Base-by-base conservation (phyloP, 2,113 vertebrate genomes). In the Tenebrosternarchus preto region DNA sequence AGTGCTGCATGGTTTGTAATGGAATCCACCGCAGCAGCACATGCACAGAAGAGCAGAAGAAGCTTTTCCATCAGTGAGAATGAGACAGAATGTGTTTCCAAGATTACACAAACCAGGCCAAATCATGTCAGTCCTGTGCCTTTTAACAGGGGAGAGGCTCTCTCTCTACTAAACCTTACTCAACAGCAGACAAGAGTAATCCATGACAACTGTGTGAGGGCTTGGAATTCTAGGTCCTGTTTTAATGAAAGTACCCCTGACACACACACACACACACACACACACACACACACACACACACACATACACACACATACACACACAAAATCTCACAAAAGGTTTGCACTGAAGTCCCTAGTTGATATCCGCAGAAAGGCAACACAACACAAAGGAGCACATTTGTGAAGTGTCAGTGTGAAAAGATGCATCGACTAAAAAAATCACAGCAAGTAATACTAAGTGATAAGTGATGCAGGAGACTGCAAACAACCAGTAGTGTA, bases 31-130 rank as follows among this genome's bases (percentile, higher is more conserved):
- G 73, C 83, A 83, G 69, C 39, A 16, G 16, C 19, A 20, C 17
- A 4, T 57, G 31, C 36, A 20, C 50, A 63, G 31, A 59, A 64
- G 64, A 59, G 71, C 74, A 77, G 73, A 20, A 87, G 87, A 79
- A 76, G 33, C n/a, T 88, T 88, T 88, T 87, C 88, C 85, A 87
- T 82, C 25, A 68, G 81, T 73, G 63, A 53, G 73, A 77, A 22
- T 81, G 27, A 82, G 76, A 27, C 25, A 12, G 74, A 73, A 80
- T 80, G 69, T 83, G 50, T 74, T 80, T 81, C 77, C 66, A 67
- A 74, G 76, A 55, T 73, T 80, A 31, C 22, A 24, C 16, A 55
- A 29, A 29, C 12, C 53, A 25, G 64, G 77, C 46, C 74, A 25
- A 8, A 46, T 69, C n/a, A 59, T 11, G 29, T 68, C 55, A 71